Evolutionary conservation across 2,113 vertebrate species (phyloP), one percentile per base, ranked within the genome.

Genomic region (Varanus salvator): DNA sequence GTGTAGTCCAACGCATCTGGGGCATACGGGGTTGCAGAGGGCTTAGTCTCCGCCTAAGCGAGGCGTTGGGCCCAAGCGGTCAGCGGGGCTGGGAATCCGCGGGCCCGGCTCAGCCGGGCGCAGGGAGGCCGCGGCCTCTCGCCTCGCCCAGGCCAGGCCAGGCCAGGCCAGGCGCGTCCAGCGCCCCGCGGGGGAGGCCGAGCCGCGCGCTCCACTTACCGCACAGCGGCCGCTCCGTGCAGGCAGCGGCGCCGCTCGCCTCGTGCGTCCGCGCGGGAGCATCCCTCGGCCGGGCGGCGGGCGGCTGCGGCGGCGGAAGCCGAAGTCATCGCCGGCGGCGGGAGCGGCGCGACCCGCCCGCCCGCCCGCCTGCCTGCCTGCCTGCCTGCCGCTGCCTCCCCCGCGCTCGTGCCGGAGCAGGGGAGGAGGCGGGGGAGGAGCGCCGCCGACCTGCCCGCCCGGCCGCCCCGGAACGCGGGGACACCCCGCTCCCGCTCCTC

Each of bases 241-340:
- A 80, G 48, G 48, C 57, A 31, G 34, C 80, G 4, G 6, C 34
- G 52, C 54, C 54, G 25, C 90, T 64, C 69, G 17, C 50, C 38
- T 38, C 23, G 25, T 8, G 54, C 85, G 12, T 19, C 66, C 8
- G 34, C 44, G 19, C 50, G n/a, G 50, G 34, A 77, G 72, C 74
- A 57, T 66, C 38, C 72, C 29, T 19, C 25, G 23, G 80, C 85
- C 8, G 31, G 57, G 71, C 87, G n/a, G 89, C 29, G 64, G 44
- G 7, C 34, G 6, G 48, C 54, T 38, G 21, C 68, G 21, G 50
- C 15, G 69, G 80, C 25, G 17, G n/a, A 54, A 29, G 74, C 27
- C 87, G 81, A 52, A 76, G 81, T 48, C 88, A 64, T 84, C 38
- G 81, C 44, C 87, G 80, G 7, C 81, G 71, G 75, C 68, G 57